Percentiles rank a stretch among this genome's conserved stretches.
phyloP scores from a whole-genome alignment of 2,113 vertebrate species.

The Probosciger aterrimus region DNA sequence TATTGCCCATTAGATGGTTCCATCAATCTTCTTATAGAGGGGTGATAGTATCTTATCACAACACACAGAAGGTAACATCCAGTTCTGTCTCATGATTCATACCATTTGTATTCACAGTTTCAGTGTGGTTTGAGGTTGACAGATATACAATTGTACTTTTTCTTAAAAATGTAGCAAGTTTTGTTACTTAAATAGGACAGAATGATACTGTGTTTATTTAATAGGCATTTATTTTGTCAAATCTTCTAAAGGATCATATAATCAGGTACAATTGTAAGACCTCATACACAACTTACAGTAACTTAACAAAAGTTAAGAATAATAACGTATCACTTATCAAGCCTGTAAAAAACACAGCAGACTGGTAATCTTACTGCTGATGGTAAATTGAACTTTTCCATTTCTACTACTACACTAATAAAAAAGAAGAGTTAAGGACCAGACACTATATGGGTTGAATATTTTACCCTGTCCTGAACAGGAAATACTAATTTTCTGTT shows the following conservation, averaged over 20 bases:
- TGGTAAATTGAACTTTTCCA: slow-evolving; percentile 30
- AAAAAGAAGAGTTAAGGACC: background rate
- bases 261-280: background rate
- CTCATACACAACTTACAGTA: background rate
- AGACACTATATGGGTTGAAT: background rate
- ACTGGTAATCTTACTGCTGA: background rate
- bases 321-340: background rate
- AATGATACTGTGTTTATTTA: background rate
- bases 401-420: background rate
- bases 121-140: background rate
- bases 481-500: slow-evolving; percentile 23
- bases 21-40: slow-evolving; percentile 37
- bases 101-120: background rate
- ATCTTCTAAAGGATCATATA: background rate
- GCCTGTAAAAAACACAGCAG: background rate
- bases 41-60: slow-evolving; percentile 48
- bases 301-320: background rate
- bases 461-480: background rate
- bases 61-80: background rate
- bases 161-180: background rate
- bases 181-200: background rate
- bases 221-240: background rate
- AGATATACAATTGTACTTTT: background rate
- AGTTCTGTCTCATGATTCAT: slow-evolving; percentile 30
- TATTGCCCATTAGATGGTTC: background rate